phyloP scores from a whole-genome alignment of 2,888 invertebrate genomes.

The Panorpa germanica region DNA sequence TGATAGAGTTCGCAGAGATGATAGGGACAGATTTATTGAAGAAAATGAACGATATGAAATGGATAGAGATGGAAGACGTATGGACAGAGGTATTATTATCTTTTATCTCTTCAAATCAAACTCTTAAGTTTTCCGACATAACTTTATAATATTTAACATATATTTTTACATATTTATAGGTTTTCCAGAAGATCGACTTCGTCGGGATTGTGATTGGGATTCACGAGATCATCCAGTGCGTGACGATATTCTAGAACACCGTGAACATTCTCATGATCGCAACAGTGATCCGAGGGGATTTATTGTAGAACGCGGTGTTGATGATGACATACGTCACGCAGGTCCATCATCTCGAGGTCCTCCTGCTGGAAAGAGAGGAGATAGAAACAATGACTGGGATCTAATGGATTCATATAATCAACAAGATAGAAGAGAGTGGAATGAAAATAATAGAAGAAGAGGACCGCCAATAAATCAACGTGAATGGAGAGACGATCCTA shows the following conservation, averaged over 20 bases:
- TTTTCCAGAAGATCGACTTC: constrained; percentile 22
- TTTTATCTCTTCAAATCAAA: no score
- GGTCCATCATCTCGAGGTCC: constrained; percentile 20
- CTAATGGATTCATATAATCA: no score
- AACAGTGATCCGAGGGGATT: constrained; percentile 9
- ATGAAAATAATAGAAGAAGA: constrained; percentile 8
- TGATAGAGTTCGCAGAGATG: no score
- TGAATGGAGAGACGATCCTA: constrained; percentile 12
- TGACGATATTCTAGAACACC: constrained; percentile 18
- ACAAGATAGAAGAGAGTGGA: constrained; percentile 8
- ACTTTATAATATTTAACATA: no score
- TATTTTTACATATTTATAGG: no score
- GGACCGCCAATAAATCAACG: constrained; percentile 9
- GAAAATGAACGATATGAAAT: no score
- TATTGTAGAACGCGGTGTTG: no score
- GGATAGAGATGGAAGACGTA: no score
- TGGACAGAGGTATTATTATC: no score
- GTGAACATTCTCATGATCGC: constrained; percentile 16
- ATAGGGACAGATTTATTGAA: no score
- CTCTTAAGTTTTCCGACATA: no score
- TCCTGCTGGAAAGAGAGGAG: constrained; percentile 17
- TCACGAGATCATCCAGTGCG: constrained; percentile 10
- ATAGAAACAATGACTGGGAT: constrained; percentile 11
- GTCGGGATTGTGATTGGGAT: constrained; percentile 6
- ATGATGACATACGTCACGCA: constrained; percentile 22